phyloP scores from a whole-genome alignment of 2,113 vertebrate genomes.

The Cyphomyrus discorhynchus region DNA sequence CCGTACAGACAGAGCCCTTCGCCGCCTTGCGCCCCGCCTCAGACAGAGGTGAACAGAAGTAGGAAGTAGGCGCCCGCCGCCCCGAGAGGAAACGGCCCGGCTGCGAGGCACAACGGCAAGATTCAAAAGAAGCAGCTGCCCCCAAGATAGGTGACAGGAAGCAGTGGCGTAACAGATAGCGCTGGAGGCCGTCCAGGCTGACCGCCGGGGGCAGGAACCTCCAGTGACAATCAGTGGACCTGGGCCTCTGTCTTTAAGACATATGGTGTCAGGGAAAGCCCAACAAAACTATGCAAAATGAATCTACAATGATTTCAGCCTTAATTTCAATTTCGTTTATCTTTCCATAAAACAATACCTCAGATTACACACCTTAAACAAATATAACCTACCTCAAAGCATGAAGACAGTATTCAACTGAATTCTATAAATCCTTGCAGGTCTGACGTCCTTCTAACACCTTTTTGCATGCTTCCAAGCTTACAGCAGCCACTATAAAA shows the following conservation, averaged over 20 bases:
- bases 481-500: not conserved
- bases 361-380: not conserved
- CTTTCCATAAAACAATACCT: not conserved
- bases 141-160: not conserved
- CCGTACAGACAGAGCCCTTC: not conserved
- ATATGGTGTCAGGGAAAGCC: not conserved
- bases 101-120: conserved; percentile 44
- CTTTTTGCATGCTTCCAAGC: not conserved
- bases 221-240: not conserved
- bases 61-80: conserved; percentile 66
- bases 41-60: conserved; percentile 43
- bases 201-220: not conserved
- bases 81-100: conserved; percentile 58
- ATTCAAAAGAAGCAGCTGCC: conserved; percentile 38
- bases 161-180: not conserved
- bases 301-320: not conserved
- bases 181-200: not conserved
- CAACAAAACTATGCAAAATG: not conserved
- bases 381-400: not conserved
- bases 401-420: not conserved
- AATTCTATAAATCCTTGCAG: not conserved
- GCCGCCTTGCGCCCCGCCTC: not conserved
- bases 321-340: not conserved
- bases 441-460: not conserved
- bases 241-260: not conserved